Conservation (phyloP, 1,140 invertebrate species). For the Amyelois transitella region DNA sequence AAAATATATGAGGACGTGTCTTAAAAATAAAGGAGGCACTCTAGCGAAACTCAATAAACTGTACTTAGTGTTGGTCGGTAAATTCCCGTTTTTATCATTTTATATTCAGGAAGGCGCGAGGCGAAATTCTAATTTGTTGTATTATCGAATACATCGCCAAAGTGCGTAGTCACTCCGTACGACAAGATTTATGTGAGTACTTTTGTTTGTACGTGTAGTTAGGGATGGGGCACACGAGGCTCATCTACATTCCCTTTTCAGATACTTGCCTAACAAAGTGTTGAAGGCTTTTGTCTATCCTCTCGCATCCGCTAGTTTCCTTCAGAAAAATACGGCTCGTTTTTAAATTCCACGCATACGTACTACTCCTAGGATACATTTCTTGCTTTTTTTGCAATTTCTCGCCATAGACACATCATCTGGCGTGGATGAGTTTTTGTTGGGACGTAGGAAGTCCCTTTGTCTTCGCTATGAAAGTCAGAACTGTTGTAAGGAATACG, state of each 20-base stretch:
- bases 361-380: constrained; percentile 48
- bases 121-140: constrained; percentile 53
- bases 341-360: constrained; percentile 59
- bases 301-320: constrained; percentile 65
- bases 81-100: constrained; percentile 37
- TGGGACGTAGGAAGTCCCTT: constrained; percentile 65
- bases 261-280: constrained; percentile 58
- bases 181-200: constrained; percentile 76
- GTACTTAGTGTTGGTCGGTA: constrained; percentile 28
- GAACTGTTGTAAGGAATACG: constrained; percentile 68
- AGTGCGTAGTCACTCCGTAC: constrained; percentile 50
- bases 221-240: constrained; percentile 43
- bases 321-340: constrained; percentile 61
- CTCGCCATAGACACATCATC: constrained; percentile 72
- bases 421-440: constrained; percentile 71
- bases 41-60: constrained; percentile 28
- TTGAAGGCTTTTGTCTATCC: constrained; percentile 62
- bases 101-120: constrained; percentile 25
- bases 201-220: constrained; percentile 74
- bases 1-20: constrained; percentile 22
- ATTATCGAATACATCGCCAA: constrained; percentile 52
- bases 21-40: constrained; percentile 35
- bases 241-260: constrained; percentile 73
- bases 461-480: constrained; percentile 67
- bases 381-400: constrained; percentile 65